These are phyloP conservation scores for Betta splendens DNA, from an alignment of 2,797 vertebrate genomes.

Conservation along the genomic window DNA sequence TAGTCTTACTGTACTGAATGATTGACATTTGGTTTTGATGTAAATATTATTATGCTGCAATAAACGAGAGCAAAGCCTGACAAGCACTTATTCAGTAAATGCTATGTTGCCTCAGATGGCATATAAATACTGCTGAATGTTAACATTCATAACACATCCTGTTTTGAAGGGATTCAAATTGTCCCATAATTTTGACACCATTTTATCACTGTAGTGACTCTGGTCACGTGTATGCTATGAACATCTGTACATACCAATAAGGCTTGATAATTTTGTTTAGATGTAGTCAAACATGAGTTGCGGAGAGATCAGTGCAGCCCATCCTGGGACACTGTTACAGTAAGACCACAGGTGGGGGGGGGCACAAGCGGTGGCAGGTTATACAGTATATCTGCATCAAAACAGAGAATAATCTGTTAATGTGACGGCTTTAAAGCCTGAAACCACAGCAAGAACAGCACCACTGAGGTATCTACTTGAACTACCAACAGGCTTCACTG, in stretches of 20 bases:
- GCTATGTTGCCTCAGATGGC: constrained; percentile 4
- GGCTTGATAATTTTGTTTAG: constrained; percentile 11
- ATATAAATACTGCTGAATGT: constrained; percentile 16
- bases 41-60: too few relatives aligned
- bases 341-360: not conserved
- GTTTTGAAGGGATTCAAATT: constrained; percentile 4
- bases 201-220: not conserved
- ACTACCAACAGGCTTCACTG: not conserved
- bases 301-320: not conserved
- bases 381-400: not conserved
- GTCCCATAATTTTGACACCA: constrained; percentile 1
- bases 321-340: not conserved
- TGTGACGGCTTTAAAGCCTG: not conserved
- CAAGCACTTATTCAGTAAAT: not conserved
- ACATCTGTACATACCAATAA: not conserved
- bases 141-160: too few relatives aligned
- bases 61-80: not conserved
- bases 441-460: not conserved
- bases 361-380: not conserved
- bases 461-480: not conserved
- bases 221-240: not conserved
- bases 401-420: not conserved
- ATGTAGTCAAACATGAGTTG: not conserved
- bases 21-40: too few relatives aligned
- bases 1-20: too few relatives aligned